Percentiles rank a stretch among this genome's conserved stretches.
Evolutionary conservation across 2,888 invertebrate species (phyloP).

Genomic region (Mayetiola destructor): DNA sequence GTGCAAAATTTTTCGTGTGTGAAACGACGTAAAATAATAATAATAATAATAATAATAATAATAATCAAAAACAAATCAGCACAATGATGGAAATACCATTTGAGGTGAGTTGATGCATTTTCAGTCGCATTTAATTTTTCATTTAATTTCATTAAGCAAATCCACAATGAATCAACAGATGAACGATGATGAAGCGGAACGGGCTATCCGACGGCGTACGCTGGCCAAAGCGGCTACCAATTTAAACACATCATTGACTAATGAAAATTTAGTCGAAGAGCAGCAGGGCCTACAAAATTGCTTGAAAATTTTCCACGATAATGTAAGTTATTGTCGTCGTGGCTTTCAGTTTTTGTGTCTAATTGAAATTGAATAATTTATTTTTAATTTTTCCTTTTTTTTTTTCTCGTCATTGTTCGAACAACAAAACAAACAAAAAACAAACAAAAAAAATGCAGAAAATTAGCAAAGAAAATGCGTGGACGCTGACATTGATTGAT

Average conservation of each 20-base stretch:
- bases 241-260: constrained; percentile 22
- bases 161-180: too few species aligned
- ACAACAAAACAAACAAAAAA: not conserved
- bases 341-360: not conserved
- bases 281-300: constrained; percentile 61
- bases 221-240: constrained; percentile 17
- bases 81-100: too few species aligned
- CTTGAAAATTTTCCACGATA: constrained; percentile 63
- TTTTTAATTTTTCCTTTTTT: constrained; percentile 13
- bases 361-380: not conserved
- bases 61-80: too few species aligned
- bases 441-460: constrained; percentile 40
- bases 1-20: too few species aligned
- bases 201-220: constrained; percentile 31
- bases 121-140: too few species aligned
- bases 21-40: too few species aligned
- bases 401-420: not conserved
- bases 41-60: too few species aligned
- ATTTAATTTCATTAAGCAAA: too few species aligned
- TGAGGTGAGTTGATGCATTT: too few species aligned
- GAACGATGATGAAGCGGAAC: constrained; percentile 48
- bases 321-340: constrained; percentile 37
- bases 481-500: constrained; percentile 74
- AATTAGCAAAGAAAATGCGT: constrained; percentile 80
- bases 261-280: constrained; percentile 27